Conservation (phyloP, 2,113 vertebrate genomes). For the Cairina moschata region DNA sequence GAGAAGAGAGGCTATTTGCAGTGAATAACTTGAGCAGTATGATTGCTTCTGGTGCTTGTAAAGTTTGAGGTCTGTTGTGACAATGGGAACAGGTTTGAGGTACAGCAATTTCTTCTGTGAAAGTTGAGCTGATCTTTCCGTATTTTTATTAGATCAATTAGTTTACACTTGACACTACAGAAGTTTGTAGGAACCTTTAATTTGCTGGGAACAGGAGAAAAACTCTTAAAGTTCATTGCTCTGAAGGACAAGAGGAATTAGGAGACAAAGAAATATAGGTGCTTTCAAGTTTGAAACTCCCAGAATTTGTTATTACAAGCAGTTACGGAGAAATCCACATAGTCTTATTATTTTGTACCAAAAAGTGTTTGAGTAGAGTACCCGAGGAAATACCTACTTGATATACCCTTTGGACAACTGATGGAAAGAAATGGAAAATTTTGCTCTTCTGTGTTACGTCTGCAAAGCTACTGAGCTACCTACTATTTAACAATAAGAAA, state of each 20-base stretch:
- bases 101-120: not conserved
- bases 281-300: not conserved
- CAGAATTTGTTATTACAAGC: not conserved
- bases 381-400: not conserved
- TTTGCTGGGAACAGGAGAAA: not conserved
- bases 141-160: not conserved
- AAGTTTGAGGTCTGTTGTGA: not conserved
- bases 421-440: not conserved
- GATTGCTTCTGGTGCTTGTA: not conserved
- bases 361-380: not conserved
- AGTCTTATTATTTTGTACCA: not conserved
- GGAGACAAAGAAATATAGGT: not conserved
- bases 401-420: not conserved
- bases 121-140: not conserved
- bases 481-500: not conserved
- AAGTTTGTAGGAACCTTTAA: not conserved
- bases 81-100: not conserved
- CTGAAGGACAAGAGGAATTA: not conserved
- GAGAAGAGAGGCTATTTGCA: not conserved
- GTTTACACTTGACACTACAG: not conserved
- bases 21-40: not conserved
- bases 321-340: not conserved
- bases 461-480: not conserved
- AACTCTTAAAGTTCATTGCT: not conserved
- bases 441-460: not conserved